Conservation (phyloP, 2,888 invertebrate genomes). For the Thalpophila matura region DNA sequence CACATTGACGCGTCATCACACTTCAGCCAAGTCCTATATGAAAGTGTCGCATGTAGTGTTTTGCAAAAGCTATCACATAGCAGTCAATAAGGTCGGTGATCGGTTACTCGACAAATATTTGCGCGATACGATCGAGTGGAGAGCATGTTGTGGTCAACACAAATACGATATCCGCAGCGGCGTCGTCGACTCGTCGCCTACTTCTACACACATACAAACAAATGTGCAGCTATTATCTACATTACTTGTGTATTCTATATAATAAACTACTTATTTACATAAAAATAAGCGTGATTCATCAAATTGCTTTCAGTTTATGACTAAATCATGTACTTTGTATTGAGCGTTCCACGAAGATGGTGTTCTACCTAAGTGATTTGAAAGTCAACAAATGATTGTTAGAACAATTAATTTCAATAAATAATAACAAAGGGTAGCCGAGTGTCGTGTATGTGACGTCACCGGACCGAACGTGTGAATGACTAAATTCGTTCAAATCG, state of each 20-base stretch:
- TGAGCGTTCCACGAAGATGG: slow-evolving; percentile 41
- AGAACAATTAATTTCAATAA: slow-evolving; percentile 56
- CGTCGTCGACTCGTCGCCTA: slow-evolving; percentile 57
- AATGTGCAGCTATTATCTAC: slow-evolving; percentile 46
- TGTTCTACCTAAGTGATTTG: slow-evolving; percentile 55
- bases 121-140: slow-evolving; percentile 75
- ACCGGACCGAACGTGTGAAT: slow-evolving; percentile 62
- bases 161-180: slow-evolving; percentile 75
- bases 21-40: slow-evolving; percentile 43
- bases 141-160: slow-evolving; percentile 77
- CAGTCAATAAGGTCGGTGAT: slow-evolving; percentile 81
- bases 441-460: slow-evolving; percentile 43
- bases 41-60: slow-evolving; percentile 73
- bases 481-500: slow-evolving; percentile 78
- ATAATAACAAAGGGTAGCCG: slow-evolving; percentile 46
- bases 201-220: slow-evolving; percentile 36
- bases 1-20: slow-evolving; percentile 28
- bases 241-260: slow-evolving; percentile 9
- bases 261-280: slow-evolving; percentile 36
- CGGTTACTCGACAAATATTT: slow-evolving; percentile 85
- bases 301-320: slow-evolving; percentile 43
- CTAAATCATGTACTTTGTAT: slow-evolving; percentile 36
- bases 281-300: slow-evolving; percentile 52
- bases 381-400: slow-evolving; percentile 56
- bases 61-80: slow-evolving; percentile 80